Conservation (phyloP, 2,797 vertebrate genomes). For the Microhierax caerulescens region DNA sequence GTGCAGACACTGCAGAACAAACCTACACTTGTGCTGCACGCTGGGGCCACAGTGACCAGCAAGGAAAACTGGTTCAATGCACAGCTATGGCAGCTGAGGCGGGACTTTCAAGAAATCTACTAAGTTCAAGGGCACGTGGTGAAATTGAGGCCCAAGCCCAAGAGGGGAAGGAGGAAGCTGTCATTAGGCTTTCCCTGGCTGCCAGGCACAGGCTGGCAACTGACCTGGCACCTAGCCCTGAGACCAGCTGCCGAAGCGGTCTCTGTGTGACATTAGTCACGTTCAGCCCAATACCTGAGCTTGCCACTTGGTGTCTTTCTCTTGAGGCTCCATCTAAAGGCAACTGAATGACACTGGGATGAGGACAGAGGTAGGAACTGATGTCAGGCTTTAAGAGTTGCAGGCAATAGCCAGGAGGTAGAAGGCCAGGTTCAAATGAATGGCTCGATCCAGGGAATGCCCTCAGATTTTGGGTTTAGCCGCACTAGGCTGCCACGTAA, state of each 20-base stretch:
- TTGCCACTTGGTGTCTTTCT: not conserved
- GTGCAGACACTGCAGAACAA: not conserved
- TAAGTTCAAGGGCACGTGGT: not conserved
- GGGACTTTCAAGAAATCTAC: not conserved
- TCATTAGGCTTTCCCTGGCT: not conserved
- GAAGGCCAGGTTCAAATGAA: not conserved
- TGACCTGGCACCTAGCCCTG: not conserved
- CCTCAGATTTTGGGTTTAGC: not conserved
- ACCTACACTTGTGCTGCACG: accelerated
- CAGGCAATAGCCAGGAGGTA: not conserved
- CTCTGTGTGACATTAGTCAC: not conserved
- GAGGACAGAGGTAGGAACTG: not conserved
- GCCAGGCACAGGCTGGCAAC: not conserved
- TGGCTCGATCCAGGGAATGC: not conserved
- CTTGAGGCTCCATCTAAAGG: not conserved
- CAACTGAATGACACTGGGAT: not conserved
- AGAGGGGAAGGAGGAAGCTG: not conserved
- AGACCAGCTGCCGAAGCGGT: not conserved
- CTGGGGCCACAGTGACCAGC: not conserved
- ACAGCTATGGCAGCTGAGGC: not conserved
- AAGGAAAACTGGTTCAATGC: not conserved
- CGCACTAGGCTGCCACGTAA: not conserved
- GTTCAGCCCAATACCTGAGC: not conserved
- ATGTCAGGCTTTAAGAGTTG: not conserved
- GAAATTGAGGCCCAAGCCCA: not conserved